phyloP scores from a whole-genome alignment of 2,888 invertebrate genomes.

The Frankliniella fusca region DNA sequence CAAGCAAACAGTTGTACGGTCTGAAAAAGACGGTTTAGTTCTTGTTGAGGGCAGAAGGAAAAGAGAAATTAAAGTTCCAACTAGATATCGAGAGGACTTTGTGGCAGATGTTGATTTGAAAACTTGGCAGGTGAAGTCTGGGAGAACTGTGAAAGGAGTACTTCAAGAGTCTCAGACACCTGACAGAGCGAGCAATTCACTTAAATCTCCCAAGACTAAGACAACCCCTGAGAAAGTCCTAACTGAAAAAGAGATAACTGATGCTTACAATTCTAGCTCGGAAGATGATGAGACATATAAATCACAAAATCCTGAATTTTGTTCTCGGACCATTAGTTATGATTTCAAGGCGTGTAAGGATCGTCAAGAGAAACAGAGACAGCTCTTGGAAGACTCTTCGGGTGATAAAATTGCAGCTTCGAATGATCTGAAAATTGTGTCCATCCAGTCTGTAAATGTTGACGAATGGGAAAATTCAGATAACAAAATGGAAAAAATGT shows the following conservation, averaged over 20 bases:
- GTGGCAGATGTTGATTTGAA: neutral
- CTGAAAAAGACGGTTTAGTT: neutral
- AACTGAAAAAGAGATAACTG: no score
- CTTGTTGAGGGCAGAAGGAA: neutral
- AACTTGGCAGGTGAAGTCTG: neutral
- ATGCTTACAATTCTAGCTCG: neutral
- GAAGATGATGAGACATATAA: neutral
- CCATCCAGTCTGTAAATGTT: neutral
- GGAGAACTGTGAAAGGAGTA: no score
- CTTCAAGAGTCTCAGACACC: no score
- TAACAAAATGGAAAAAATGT: neutral
- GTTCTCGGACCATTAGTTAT: neutral
- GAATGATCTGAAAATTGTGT: neutral
- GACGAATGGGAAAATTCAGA: neutral
- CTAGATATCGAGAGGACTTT: neutral
- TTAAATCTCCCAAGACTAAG: no score
- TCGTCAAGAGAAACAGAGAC: neutral
- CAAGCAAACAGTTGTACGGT: neutral
- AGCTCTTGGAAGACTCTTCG: neutral
- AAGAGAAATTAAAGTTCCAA: neutral
- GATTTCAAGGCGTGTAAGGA: neutral
- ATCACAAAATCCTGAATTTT: neutral
- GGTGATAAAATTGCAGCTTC: neutral
- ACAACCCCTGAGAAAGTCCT: no score
- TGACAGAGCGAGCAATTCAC: no score